Evolutionary conservation across 2,113 vertebrate species (phyloP), one percentile per base, ranked within the genome.

Genomic region (Podocnemis expansa): DNA sequence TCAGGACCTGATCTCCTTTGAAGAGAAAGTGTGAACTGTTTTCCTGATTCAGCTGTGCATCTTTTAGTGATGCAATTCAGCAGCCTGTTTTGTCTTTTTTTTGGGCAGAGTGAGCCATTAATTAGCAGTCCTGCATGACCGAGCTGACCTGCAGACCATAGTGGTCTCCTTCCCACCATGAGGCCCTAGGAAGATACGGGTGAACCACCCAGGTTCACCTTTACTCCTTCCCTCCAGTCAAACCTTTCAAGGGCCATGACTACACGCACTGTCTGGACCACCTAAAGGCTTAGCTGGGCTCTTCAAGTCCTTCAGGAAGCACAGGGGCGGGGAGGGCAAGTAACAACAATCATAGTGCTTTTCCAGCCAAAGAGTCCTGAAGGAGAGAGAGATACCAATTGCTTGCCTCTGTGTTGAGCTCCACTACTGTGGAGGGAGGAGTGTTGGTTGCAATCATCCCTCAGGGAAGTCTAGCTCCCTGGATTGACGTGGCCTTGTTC

Each of bases 281-380:
- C 12, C 1, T 22, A 27, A 43, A 45, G 31, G 5, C 14, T 17
- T 0, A 63, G 17, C 9, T 13, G 31, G 14, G 3, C 0, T 0
- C 27, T 9, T 31, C 22, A 82, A 45, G 0, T 1, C 76, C 24
- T 14, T 85, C 16, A 1, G 56, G 51, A 67, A 41, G 60, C 25
- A 82, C 54, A 63, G 25, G 52, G 21, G 8, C 63, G 38, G 52
- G 60, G 43, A 58, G 6, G 21, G 6, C 54, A 67, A 17, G 11
- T 12, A 43, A 38, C 34, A 75, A 43, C 70, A 41, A 43, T 41
- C 22, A 2, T 29, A 58, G 56, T 10, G 12, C 51, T 29, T 75
- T 29, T 45, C 47, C 52, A 17, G 56, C 14, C 67, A 54, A 21
- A 52, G 67, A 47, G 75, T 3, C 31, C 49, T 0, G 0, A 41